Conservation (phyloP, 1,140 invertebrate species). For the Ptiloglossa arizonensis region DNA sequence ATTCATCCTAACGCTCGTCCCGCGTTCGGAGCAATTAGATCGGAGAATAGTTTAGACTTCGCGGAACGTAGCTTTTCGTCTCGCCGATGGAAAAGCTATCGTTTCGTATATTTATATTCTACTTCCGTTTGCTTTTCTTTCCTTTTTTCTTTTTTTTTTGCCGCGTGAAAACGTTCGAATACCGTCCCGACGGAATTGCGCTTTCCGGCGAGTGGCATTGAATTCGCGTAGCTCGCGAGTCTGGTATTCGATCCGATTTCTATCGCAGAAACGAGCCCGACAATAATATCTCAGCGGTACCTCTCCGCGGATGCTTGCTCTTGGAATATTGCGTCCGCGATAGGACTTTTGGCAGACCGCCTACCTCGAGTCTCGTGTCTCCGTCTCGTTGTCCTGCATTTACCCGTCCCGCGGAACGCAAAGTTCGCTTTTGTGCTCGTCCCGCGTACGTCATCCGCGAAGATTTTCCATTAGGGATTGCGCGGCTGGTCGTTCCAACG, state of each 20-base stretch:
- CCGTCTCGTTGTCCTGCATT: slow-evolving; percentile 32
- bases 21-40: too few relatives aligned
- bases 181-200: too few relatives aligned
- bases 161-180: too few relatives aligned
- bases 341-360: slow-evolving; percentile 54
- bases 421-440: slow-evolving; percentile 24
- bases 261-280: neutral
- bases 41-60: too few relatives aligned
- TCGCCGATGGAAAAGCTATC: too few relatives aligned
- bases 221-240: neutral
- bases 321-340: slow-evolving; percentile 50
- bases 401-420: slow-evolving; percentile 2
- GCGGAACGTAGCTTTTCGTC: too few relatives aligned
- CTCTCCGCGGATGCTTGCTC: neutral
- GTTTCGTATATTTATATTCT: too few relatives aligned
- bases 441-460: neutral
- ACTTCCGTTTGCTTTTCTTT: too few relatives aligned
- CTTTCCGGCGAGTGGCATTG: too few relatives aligned
- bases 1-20: too few relatives aligned
- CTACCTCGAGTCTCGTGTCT: slow-evolving; percentile 19
- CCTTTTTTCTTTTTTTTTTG: too few relatives aligned
- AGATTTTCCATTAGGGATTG: slow-evolving; percentile 46
- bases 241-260: neutral
- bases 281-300: too few relatives aligned
- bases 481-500: slow-evolving; percentile 7